Conservation (phyloP, 2,888 invertebrate species). For the Epinotia demarniana region DNA sequence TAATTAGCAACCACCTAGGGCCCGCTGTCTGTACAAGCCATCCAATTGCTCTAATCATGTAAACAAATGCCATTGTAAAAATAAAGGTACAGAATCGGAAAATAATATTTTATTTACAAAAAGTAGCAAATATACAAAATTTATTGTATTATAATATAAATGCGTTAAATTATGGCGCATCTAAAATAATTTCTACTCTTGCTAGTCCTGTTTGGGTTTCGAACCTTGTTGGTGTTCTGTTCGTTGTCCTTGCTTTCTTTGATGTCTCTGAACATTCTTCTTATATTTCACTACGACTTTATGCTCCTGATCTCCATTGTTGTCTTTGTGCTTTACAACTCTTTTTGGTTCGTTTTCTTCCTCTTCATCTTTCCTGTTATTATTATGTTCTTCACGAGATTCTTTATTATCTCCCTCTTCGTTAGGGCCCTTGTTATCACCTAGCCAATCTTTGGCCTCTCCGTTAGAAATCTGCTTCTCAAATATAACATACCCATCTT, state of each 20-base stretch:
- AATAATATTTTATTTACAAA: constrained; percentile 17
- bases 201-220: background rate
- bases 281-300: constrained; percentile 1
- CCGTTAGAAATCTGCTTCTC: constrained; percentile 72
- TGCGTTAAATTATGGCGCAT: background rate
- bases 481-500: constrained; percentile 77
- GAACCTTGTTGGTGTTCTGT: background rate
- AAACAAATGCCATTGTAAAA: background rate
- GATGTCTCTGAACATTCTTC: background rate
- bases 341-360: constrained; percentile 30
- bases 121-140: constrained; percentile 6
- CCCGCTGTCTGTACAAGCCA: no score
- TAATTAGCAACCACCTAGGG: no score
- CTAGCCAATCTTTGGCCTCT: constrained; percentile 72
- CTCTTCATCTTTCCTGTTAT: constrained; percentile 51
- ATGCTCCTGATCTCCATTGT: background rate
- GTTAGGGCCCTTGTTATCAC: constrained; percentile 16
- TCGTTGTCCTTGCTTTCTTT: background rate
- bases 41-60: no score
- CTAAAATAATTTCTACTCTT: background rate
- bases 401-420: constrained; percentile 6
- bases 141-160: background rate
- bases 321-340: background rate
- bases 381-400: constrained; percentile 47
- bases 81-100: background rate